Percentiles rank a stretch among this genome's conserved stretches.
Conservation (phyloP, 2,113 vertebrate species). For the Bubo bubo region DNA sequence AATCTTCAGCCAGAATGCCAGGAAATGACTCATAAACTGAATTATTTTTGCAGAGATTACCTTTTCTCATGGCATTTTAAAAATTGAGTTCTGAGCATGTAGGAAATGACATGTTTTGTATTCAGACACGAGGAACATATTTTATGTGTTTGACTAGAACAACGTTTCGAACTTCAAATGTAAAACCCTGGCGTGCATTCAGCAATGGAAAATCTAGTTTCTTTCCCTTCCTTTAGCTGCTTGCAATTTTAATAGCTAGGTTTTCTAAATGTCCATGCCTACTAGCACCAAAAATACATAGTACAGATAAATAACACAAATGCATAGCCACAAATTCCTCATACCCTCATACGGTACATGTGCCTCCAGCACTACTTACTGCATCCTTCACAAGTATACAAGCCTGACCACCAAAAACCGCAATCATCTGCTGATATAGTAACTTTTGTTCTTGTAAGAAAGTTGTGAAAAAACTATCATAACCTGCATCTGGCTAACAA, state of each 20-base stretch:
- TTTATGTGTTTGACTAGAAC: slow-evolving; percentile 10
- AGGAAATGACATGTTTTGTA: slow-evolving; percentile 15
- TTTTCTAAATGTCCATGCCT: not conserved
- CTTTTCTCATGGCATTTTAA: slow-evolving; percentile 13
- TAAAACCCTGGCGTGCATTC: not conserved
- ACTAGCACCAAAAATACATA: not conserved
- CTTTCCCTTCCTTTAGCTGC: not conserved
- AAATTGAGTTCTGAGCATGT: not conserved
- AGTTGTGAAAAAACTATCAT: not conserved
- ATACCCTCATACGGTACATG: not conserved
- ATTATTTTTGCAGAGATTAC: slow-evolving; percentile 18
- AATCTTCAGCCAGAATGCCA: not conserved
- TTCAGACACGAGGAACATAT: not conserved
- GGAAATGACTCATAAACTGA: slow-evolving; percentile 1
- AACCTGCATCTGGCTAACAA: not conserved
- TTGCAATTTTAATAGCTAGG: not conserved
- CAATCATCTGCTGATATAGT: not conserved
- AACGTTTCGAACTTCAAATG: slow-evolving; percentile 10
- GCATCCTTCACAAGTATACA: not conserved
- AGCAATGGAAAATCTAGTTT: not conserved
- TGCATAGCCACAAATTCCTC: not conserved
- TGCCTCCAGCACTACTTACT: not conserved
- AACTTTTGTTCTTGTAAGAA: not conserved
- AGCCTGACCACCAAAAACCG: not conserved
- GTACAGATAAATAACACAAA: not conserved